Evolutionary conservation across 1,140 invertebrate species (phyloP).

Genomic region (Tetranychus cinnabarinus): DNA sequence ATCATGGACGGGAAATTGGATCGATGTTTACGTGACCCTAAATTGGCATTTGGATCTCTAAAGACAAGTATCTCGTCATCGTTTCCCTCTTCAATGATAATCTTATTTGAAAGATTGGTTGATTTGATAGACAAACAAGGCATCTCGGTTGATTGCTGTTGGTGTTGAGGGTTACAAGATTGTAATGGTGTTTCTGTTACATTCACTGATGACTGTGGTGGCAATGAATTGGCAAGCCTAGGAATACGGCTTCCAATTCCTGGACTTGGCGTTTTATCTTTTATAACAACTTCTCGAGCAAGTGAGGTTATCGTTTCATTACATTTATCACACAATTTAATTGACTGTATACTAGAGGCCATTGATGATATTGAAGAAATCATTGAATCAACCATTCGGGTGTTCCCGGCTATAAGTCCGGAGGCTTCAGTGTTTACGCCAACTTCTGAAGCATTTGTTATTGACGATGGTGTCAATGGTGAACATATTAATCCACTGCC

Average conservation of each 20-base stretch:
- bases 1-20: neutral
- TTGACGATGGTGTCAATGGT: neutral
- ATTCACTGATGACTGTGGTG: neutral
- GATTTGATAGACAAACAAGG: neutral
- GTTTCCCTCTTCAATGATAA: constrained; percentile 7
- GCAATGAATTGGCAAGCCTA: constrained; percentile 4
- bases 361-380: neutral
- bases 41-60: neutral
- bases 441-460: neutral
- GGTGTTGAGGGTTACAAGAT: neutral
- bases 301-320: constrained; percentile 31
- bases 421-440: neutral
- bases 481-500: constrained; percentile 10
- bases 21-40: constrained; percentile 1
- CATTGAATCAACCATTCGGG: neutral
- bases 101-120: constrained; percentile 1
- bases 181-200: neutral
- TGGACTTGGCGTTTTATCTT: constrained; percentile 1
- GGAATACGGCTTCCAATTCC: constrained; percentile 4
- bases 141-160: neutral
- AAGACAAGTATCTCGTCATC: constrained; percentile 6
- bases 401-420: neutral
- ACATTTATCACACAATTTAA: constrained; percentile 38
- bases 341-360: constrained; percentile 14
- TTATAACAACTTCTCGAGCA: constrained; percentile 24